Base-by-base conservation (phyloP, 2,888 invertebrate genomes). In the Hypena proboscidalis region DNA sequence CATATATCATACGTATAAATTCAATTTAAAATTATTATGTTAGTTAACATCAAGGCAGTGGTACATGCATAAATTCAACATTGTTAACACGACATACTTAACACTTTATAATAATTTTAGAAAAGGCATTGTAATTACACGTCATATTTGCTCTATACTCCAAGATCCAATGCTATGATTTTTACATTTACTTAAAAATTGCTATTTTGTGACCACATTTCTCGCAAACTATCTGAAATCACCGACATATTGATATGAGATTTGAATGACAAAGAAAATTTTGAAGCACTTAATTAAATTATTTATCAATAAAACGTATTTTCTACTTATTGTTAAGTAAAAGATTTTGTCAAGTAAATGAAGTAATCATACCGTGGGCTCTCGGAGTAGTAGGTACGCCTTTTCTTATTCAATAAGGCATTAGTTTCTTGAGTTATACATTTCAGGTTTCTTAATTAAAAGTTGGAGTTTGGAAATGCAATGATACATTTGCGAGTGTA, bases 21-120 rank as follows among this genome's bases (percentile, higher is more conserved):
- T 76, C 69, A 76, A 78, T 66, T 64, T 64, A 59, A 63, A 63
- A 57, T 63, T 64, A 64, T 63, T 78, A 80, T 74, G 72, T 74
- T 75, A 74, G 60, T 74, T 74, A 83, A 80, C 78, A 79, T 78
- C 80, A 83, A 84, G 86, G 85, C 85, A 86, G 85, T 85, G 83
- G 77, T 83, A 74, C 70, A 79, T 77, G 76, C 77, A 76, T 74
- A 74, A 71, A 70, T 74, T 74, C 67, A 75, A 79, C 74, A 68
- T 65, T 63, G 51, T 72, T 69, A 70, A 66, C 58, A 70, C 67
- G 66, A 74, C 50, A 58, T 65, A 67, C 59, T 66, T 70, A 72
- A 63, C 62, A 65, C 46, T 70, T 65, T 68, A 66, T 61, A 65
- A 65, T 69, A 58, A 62, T 62, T 73, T 64, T 68, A 58, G 60